phyloP scores from a whole-genome alignment of 2,888 invertebrate species.

The Andrena fulva region DNA sequence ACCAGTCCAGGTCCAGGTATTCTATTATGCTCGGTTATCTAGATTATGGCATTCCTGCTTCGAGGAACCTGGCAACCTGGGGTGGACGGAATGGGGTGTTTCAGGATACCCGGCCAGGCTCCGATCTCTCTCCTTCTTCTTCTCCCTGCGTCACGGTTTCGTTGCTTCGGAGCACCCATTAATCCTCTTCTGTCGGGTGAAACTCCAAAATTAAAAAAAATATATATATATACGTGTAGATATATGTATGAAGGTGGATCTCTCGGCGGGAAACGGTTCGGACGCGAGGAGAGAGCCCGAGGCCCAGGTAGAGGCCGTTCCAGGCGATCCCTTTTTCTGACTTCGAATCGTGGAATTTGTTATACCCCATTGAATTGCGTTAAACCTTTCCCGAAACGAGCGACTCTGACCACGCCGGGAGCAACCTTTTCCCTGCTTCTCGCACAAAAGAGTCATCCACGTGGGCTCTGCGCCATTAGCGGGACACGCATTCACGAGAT shows the following conservation, averaged over 20 bases:
- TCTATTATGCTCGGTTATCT: constrained; percentile 84
- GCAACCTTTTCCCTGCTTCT: constrained; percentile 9
- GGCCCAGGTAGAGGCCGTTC: constrained; percentile 59
- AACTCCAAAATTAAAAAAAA: constrained; percentile 77
- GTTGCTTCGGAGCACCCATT: constrained; percentile 74
- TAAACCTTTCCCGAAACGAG: constrained; percentile 51
- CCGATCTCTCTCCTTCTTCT: constrained; percentile 45
- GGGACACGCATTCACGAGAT: constrained; percentile 11
- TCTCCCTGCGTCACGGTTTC: constrained; percentile 62
- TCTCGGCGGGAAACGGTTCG: constrained; percentile 43
- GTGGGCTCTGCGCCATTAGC: constrained; percentile 29
- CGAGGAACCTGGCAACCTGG: constrained; percentile 76
- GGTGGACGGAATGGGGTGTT: constrained; percentile 70
- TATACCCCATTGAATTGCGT: constrained; percentile 61
- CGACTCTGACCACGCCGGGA: background rate
- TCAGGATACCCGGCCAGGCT: constrained; percentile 58
- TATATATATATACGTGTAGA: constrained; percentile 68
- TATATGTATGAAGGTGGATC: constrained; percentile 59
- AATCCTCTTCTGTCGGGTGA: constrained; percentile 75
- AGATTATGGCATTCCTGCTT: constrained; percentile 84
- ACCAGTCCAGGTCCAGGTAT: constrained; percentile 78
- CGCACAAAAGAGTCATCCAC: constrained; percentile 34
- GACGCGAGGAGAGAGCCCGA: constrained; percentile 29
- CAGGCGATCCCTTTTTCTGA: constrained; percentile 58
- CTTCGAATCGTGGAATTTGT: constrained; percentile 61